Evolutionary conservation across 1,140 invertebrate species (phyloP), one percentile per base, ranked within the genome.

Genomic region (Euborellia annulipes): DNA sequence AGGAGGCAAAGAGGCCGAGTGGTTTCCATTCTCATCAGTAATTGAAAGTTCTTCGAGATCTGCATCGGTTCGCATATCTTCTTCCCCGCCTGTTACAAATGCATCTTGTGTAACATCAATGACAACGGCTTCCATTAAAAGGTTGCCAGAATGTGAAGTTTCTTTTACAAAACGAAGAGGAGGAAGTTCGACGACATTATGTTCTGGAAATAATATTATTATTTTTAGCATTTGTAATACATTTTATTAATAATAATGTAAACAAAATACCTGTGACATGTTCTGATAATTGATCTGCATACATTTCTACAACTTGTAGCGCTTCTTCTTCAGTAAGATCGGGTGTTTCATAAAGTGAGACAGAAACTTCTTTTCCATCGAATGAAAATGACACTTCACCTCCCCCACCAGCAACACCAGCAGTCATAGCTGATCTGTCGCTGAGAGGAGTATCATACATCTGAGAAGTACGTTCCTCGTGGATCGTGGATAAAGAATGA

Each of bases 261-360:
- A n/a, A n/a, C n/a, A n/a, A n/a, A n/a, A n/a, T 61, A 77, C 75
- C 74, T 49, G 85, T 83, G 3, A 90, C 75, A 59, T 88, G 82
- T 65, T 90, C 86, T 0, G 85, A 89, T 39, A 89, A 68, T 61
- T 92, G 84, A 59, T 92, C 85, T 0, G 86, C 86, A 62, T 90
- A 92, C 83, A 90, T 89, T 69, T 92, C 86, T 0, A 90, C 79
- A 54, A 92, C 87, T 62, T 90, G 81, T 11, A 89, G 64, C 0
- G 86, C 87, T 66, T 92, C 85, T 60, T 89, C 84, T 66, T 90
- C 85, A 0, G 86, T 90, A 13, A 91, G 67, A 65, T 92, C 87
- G 1, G 86, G 86, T 1, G 87, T 91, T 69, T 91, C 86, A 57
- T 90, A 91, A 2, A 91, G 62, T 6, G 85, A 89, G 1, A 91